A percentile compares a stretch with the other conserved stretches of the same genome.
Conservation (phyloP, 2,113 vertebrate species). For the Pogona vitticeps region DNA sequence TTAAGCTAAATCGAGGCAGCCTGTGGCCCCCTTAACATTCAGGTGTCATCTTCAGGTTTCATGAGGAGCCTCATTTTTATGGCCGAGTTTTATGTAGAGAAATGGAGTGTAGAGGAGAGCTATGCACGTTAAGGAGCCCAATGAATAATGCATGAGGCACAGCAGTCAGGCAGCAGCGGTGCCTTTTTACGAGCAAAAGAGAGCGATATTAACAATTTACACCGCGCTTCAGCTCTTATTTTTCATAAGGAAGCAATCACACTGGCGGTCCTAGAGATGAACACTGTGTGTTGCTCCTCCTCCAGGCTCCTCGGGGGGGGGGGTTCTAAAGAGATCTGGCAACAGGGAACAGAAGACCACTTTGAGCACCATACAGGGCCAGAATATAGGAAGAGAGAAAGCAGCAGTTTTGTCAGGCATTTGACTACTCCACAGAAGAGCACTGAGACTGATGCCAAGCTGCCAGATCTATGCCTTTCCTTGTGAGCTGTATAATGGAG, state of each 20-base stretch:
- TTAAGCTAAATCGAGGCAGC: conserved; percentile 10
- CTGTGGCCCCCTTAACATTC: conserved; percentile 10
- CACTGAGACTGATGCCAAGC: accelerated
- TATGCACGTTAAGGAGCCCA: conserved; percentile 40
- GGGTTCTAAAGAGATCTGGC: neutral
- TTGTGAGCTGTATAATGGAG: neutral
- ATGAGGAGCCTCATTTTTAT: neutral
- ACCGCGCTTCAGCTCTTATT: accelerated
- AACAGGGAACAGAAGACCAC: neutral
- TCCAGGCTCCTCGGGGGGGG: neutral
- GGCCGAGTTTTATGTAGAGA: conserved; percentile 43
- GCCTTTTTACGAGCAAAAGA: conserved; percentile 42
- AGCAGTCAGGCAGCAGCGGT: conserved; percentile 32
- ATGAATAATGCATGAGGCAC: conserved; percentile 55
- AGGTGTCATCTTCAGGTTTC: conserved; percentile 27
- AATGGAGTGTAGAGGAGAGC: conserved; percentile 47
- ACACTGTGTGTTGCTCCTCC: accelerated
- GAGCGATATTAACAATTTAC: conserved; percentile 20
- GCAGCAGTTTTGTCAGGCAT: neutral
- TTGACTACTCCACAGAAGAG: neutral
- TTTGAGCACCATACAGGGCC: neutral
- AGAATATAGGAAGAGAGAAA: neutral
- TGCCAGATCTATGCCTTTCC: neutral
- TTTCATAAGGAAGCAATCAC: conserved; percentile 35
- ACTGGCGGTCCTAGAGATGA: neutral